Evolutionary conservation across 1,140 invertebrate species (phyloP).

Genomic region (Laodelphax striatellus): DNA sequence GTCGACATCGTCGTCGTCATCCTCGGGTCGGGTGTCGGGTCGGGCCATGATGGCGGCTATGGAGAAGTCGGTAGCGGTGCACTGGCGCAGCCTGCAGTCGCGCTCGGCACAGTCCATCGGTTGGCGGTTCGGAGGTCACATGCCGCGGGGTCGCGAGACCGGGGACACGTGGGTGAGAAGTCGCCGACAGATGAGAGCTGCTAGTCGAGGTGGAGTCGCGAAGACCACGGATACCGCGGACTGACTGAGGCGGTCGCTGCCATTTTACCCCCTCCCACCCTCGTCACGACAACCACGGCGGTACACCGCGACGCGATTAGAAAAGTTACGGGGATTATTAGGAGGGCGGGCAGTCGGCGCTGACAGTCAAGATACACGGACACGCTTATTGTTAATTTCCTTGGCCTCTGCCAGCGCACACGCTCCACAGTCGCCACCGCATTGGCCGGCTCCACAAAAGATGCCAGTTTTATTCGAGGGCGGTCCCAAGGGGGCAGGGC

Average conservation of each 20-base stretch:
- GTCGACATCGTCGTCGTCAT: conserved; percentile 2
- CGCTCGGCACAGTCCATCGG: conserved; percentile 15
- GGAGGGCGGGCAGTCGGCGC: not conserved
- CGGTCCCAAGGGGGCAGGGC: not conserved
- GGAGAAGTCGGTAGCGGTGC: conserved; percentile 75
- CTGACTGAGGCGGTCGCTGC: not conserved
- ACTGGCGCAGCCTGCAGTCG: conserved; percentile 8
- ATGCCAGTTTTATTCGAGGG: conserved; percentile 2
- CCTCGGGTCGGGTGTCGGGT: conserved; percentile 19
- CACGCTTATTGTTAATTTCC: conserved; percentile 2
- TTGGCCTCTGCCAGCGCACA: not conserved
- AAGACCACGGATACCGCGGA: not conserved
- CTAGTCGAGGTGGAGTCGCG: not conserved
- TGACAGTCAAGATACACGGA: not conserved
- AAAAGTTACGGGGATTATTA: conserved; percentile 13
- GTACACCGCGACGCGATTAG: conserved; percentile 8
- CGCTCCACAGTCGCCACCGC: not conserved
- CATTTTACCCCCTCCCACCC: conserved; percentile 9
- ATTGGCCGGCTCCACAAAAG: not conserved
- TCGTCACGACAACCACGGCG: not conserved
- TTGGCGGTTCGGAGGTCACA: not conserved
- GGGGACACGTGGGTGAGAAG: not conserved
- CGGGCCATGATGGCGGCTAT: conserved; percentile 87
- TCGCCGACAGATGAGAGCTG: not conserved
- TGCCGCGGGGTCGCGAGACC: not conserved